Evolutionary conservation across 1,140 invertebrate species (phyloP), one percentile per base, ranked within the genome.

Genomic region (Scaptomyza montana): DNA sequence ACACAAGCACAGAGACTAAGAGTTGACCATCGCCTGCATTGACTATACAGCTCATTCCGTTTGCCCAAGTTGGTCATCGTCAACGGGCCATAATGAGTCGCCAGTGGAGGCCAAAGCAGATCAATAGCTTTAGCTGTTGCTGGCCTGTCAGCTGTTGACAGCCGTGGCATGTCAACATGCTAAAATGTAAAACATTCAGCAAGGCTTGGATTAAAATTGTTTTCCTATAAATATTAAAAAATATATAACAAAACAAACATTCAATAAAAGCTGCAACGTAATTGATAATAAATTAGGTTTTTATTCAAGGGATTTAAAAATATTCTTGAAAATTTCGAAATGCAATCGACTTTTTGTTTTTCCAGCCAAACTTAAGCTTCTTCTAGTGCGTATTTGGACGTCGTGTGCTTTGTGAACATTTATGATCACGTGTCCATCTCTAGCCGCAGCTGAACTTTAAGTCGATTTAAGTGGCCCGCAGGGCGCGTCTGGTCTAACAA

Each of bases 151-250:
- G 76, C 82, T 86, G 82, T 71, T 86, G 82, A 86, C 84, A 87
- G 82, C 82, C 82, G 84, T 87, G 82, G 82, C 82, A 87, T 87
- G 82, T 87, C 82, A 85, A 89, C 75, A 82, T 86, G 81, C 81
- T 86, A 75, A 84, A 86, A 86, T 86, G 82, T 74, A 68, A 82
- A 87, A 77, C 84, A 79, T 78, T 53, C 79, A 67, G 68, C 76
- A 62, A 75, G 70, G 78, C 84, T 79, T 86, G 87, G 81, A 86
- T 86, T 86, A 87, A 86, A 86, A 86, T 87, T 80, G 55, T 81
- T 78, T 79, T 54, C 41, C 25, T 33, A 28, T 41, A 50, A 30
- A 16, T 45, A 49, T 64, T 65, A 59, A 57, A 68, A 62, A 57
- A 59, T 78, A 36, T 36, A 33, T 46, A 39, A 28, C 10, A 53